Conservation (phyloP, 2,113 vertebrate genomes). For the Dolichotis patagonum region DNA sequence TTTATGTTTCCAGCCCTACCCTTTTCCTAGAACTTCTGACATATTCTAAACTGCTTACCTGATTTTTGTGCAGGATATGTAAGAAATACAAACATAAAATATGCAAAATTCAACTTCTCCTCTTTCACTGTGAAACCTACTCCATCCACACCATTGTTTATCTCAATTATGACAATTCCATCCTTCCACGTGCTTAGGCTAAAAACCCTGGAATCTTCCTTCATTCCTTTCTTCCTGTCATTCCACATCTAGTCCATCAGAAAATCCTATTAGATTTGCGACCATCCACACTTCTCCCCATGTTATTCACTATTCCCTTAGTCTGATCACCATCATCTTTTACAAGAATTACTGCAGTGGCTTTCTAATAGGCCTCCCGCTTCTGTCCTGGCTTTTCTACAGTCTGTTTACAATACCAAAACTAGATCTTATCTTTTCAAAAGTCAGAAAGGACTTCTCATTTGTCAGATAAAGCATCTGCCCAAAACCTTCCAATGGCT, state of each 20-base stretch:
- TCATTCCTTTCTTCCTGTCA: not conserved
- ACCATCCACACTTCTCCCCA: not conserved
- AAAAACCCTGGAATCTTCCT: not conserved
- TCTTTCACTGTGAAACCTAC: not conserved
- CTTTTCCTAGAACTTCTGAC: not conserved
- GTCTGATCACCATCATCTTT: not conserved
- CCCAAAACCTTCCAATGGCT: not conserved
- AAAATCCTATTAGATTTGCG: not conserved
- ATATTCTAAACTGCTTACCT: not conserved
- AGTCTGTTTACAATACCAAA: not conserved
- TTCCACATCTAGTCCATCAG: not conserved
- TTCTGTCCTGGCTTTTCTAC: not conserved
- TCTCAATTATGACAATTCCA: not conserved
- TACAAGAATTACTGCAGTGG: not conserved
- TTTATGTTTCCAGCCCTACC: not conserved
- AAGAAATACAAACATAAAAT: slow-evolving; percentile 6
- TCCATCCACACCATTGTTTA: not conserved
- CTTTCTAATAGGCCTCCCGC: not conserved
- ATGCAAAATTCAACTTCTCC: not conserved
- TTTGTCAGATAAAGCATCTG: not conserved
- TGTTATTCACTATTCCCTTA: not conserved
- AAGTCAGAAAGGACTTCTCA: not conserved
- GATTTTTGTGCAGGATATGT: not conserved
- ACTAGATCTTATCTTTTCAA: not conserved
- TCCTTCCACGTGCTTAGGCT: not conserved